phyloP scores from a whole-genome alignment of 2,113 vertebrate species.

The Gobio gobio region DNA sequence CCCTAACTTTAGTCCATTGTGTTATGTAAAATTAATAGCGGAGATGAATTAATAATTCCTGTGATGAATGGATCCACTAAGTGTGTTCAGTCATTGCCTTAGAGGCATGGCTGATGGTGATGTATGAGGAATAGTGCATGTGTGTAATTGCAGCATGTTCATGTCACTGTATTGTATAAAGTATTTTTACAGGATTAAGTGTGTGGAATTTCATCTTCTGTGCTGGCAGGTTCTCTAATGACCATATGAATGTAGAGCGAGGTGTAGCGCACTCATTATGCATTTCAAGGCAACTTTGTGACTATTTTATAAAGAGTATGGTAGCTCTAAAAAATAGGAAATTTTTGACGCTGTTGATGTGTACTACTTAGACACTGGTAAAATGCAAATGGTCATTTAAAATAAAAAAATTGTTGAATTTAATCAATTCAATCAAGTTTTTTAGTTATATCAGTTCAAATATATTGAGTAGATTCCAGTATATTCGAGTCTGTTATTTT shows the following conservation, averaged over 20 bases:
- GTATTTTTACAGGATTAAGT: background rate
- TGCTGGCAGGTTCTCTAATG: background rate
- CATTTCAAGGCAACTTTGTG: background rate
- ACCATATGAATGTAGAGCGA: background rate
- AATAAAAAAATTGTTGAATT: too few relatives aligned
- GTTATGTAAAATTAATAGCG: slow-evolving; percentile 5
- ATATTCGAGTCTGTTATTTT: too few relatives aligned
- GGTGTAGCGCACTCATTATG: background rate
- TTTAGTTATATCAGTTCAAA: too few relatives aligned
- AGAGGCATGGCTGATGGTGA: background rate
- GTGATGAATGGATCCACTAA: slow-evolving; percentile 10
- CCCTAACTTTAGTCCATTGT: background rate
- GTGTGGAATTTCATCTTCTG: background rate
- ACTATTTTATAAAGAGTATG: background rate
- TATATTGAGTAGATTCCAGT: too few relatives aligned
- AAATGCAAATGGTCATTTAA: too few relatives aligned
- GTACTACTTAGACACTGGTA: background rate
- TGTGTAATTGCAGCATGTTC: slow-evolving; percentile 11
- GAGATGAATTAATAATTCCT: slow-evolving; percentile 25
- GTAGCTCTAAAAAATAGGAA: background rate
- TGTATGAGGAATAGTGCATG: background rate
- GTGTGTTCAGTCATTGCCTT: background rate
- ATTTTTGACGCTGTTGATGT: background rate
- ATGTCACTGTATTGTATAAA: background rate
- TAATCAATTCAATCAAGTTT: too few relatives aligned